Evolutionary conservation across 2,888 invertebrate species (phyloP).

Genomic region (Nezara viridula): DNA sequence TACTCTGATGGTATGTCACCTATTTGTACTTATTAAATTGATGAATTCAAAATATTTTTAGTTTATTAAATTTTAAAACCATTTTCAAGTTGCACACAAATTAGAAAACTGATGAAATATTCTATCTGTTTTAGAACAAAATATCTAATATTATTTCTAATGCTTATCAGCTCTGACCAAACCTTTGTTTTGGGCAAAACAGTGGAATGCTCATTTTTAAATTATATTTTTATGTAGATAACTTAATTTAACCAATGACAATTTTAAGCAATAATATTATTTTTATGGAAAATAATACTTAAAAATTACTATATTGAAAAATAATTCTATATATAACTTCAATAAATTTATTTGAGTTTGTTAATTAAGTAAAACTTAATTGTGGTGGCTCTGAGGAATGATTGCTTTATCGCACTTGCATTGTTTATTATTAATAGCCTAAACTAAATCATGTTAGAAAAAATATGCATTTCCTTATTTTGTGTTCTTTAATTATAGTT

Average conservation of each 20-base stretch:
- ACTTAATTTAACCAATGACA: background rate
- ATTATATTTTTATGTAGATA: background rate
- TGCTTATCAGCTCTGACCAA: background rate
- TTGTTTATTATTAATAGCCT: background rate
- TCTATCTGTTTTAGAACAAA: background rate
- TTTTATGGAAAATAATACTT: background rate
- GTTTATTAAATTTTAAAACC: background rate
- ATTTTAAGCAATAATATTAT: background rate
- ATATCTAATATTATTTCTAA: background rate
- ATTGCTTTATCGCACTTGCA: background rate
- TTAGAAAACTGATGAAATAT: background rate
- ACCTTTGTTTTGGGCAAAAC: background rate
- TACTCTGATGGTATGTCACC: background rate
- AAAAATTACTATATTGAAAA: background rate
- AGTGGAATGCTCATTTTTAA: background rate
- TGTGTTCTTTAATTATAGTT: background rate
- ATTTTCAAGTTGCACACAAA: background rate
- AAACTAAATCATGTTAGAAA: background rate
- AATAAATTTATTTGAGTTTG: background rate
- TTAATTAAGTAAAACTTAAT: no score
- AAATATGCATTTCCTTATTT: background rate
- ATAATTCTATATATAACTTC: background rate
- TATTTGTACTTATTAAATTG: background rate
- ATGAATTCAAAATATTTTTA: background rate
- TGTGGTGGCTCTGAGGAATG: background rate